These are phyloP conservation scores for Carcharodon carcharias DNA, from an alignment of 2,797 vertebrate genomes.

Conservation along the genomic window DNA sequence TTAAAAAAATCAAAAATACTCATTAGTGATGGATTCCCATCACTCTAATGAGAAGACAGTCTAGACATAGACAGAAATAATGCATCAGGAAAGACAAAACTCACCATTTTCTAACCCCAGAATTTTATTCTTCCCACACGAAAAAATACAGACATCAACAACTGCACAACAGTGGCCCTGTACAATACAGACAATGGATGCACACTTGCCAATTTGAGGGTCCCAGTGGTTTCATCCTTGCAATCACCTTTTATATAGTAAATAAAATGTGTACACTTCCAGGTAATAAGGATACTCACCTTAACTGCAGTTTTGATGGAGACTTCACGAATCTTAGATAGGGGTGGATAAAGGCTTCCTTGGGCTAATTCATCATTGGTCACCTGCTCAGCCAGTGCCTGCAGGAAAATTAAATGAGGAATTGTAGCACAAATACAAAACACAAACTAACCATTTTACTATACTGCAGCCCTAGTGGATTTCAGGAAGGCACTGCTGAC, in stretches of 20 bases:
- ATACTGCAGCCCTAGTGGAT: conserved; percentile 3
- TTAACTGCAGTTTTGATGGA: conserved; percentile 84
- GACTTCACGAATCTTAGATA: conserved; percentile 90
- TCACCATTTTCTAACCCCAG: background rate
- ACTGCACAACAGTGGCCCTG: background rate
- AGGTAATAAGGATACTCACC: conserved; percentile 54
- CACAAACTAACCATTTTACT: background rate
- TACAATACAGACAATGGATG: background rate
- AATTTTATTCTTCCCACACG: background rate
- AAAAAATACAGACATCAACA: background rate
- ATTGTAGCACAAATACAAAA: background rate
- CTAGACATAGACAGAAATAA: background rate
- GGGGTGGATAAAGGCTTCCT: conserved; percentile 83
- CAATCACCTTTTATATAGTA: background rate
- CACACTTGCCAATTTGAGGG: background rate
- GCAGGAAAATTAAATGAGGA: conserved; percentile 29
- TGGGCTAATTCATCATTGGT: conserved; percentile 74
- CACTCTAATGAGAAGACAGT: background rate
- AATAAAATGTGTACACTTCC: conserved; percentile 31
- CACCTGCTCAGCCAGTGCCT: conserved; percentile 79
- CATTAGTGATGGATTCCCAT: background rate
- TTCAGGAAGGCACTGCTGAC: conserved; percentile 39
- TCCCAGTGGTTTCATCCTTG: background rate
- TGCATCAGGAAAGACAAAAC: background rate
- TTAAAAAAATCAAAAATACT: background rate